Percentiles rank a stretch among this genome's conserved stretches.
phyloP scores from a whole-genome alignment of 2,888 invertebrate genomes.

The Diadegma fenestrale region DNA sequence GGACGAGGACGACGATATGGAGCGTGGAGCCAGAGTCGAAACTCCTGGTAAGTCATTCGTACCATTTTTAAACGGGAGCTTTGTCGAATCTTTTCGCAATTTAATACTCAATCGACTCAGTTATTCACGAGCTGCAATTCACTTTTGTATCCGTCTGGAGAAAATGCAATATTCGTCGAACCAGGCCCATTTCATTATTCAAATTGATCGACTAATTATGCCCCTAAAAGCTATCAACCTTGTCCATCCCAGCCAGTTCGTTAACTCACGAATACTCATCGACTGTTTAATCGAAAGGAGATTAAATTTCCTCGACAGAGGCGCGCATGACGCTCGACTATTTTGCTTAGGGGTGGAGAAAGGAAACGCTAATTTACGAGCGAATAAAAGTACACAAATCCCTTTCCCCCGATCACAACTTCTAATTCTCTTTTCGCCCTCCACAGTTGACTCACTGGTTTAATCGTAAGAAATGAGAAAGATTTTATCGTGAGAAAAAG shows the following conservation, averaged over 20 bases:
- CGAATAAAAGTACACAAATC: not conserved
- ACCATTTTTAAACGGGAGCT: not conserved
- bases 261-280: constrained; percentile 37
- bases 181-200: constrained; percentile 33
- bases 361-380: constrained; percentile 17
- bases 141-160: not conserved
- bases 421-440: not conserved
- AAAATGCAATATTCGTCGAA: constrained; percentile 2
- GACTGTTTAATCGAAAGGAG: constrained; percentile 57
- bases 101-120: not conserved
- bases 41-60: constrained; percentile 78
- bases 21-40: constrained; percentile 80
- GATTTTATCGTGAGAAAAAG: no score
- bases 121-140: not conserved
- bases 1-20: constrained; percentile 82
- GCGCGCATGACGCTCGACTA: not conserved
- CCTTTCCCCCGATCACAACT: not conserved
- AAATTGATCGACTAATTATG: constrained; percentile 49
- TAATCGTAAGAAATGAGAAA: no score
- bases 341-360: constrained; percentile 5
- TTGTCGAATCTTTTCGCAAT: not conserved
- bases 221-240: constrained; percentile 19
- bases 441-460: not conserved
- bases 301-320: constrained; percentile 36
- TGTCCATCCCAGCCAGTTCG: constrained; percentile 20